Evolutionary conservation across 1,140 invertebrate species (phyloP).

Genomic region (Saxidomus purpurata): DNA sequence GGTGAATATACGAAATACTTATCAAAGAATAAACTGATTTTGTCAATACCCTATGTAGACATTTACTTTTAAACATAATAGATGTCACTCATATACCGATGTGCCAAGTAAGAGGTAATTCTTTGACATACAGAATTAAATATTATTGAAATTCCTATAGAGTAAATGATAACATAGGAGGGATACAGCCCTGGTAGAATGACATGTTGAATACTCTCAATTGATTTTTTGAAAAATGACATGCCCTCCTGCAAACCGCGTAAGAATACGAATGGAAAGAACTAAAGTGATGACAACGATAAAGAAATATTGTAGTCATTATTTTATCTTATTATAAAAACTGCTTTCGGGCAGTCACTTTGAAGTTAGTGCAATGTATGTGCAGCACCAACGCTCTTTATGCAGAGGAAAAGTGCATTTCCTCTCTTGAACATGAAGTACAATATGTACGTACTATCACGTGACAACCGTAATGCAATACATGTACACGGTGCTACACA

Average conservation of each 20-base stretch:
- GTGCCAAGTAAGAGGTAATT: constrained; percentile 12
- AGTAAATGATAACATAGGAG: constrained; percentile 18
- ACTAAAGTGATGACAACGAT: not conserved
- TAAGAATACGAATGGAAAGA: constrained; percentile 8
- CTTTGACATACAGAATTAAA: constrained; percentile 55
- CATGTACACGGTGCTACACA: too few relatives aligned
- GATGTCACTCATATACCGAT: constrained; percentile 39
- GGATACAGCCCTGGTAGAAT: constrained; percentile 15
- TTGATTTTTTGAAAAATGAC: constrained; percentile 49
- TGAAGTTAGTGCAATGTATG: too few relatives aligned
- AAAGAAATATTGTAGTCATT: not conserved
- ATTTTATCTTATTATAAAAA: not conserved
- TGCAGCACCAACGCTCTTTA: too few relatives aligned
- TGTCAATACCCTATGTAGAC: not conserved
- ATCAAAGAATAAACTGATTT: constrained; percentile 22
- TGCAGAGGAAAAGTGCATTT: too few relatives aligned
- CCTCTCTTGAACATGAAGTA: too few relatives aligned
- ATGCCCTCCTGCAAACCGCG: constrained; percentile 19
- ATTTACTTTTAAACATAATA: constrained; percentile 39
- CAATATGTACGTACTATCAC: too few relatives aligned
- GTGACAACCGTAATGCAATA: too few relatives aligned
- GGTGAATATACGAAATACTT: constrained; percentile 1
- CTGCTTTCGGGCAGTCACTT: too few relatives aligned
- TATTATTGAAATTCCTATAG: constrained; percentile 35
- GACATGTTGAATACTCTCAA: constrained; percentile 50